Conservation (phyloP, 2,888 invertebrate species). For the Leptopilina syphax region DNA sequence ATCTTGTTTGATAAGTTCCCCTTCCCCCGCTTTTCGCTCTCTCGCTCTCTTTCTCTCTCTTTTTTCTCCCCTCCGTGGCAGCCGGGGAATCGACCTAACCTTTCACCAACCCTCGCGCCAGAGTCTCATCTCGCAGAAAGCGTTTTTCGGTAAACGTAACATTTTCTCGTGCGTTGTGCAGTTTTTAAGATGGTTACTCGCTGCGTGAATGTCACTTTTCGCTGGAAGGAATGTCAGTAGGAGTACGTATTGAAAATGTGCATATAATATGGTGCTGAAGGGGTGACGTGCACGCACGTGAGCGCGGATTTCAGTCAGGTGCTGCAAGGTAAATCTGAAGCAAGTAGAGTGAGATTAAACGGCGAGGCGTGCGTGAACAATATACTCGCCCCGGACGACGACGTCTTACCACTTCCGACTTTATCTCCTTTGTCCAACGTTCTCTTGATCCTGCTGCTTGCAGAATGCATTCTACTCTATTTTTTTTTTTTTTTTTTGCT, state of each 20-base stretch:
- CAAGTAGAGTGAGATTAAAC: conserved; percentile 27
- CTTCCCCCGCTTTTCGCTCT: conserved; percentile 52
- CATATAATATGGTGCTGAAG: conserved; percentile 50
- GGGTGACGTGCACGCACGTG: conserved; percentile 53
- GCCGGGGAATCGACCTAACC: conserved; percentile 51
- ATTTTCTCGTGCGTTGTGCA: conserved; percentile 47
- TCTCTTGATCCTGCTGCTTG: not conserved
- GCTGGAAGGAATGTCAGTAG: conserved; percentile 19
- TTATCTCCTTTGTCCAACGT: conserved; percentile 9
- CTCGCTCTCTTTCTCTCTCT: conserved; percentile 49
- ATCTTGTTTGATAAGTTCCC: conserved; percentile 47
- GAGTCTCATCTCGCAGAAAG: conserved; percentile 44
- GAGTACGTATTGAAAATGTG: conserved; percentile 21
- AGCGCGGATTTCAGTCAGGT: conserved; percentile 56
- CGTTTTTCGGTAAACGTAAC: conserved; percentile 53
- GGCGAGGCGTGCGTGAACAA: conserved; percentile 24
- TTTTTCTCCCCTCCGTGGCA: conserved; percentile 40
- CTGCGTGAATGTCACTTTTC: conserved; percentile 31
- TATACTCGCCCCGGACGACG: not conserved
- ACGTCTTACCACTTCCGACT: conserved; percentile 17
- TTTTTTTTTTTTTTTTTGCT: too few species aligned
- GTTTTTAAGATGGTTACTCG: conserved; percentile 47
- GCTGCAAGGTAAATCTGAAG: conserved; percentile 53
- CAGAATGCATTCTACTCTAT: too few species aligned
- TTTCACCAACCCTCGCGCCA: conserved; percentile 52